Base-by-base conservation (phyloP, 2,113 vertebrate genomes). In the Lophura nycthemera region DNA sequence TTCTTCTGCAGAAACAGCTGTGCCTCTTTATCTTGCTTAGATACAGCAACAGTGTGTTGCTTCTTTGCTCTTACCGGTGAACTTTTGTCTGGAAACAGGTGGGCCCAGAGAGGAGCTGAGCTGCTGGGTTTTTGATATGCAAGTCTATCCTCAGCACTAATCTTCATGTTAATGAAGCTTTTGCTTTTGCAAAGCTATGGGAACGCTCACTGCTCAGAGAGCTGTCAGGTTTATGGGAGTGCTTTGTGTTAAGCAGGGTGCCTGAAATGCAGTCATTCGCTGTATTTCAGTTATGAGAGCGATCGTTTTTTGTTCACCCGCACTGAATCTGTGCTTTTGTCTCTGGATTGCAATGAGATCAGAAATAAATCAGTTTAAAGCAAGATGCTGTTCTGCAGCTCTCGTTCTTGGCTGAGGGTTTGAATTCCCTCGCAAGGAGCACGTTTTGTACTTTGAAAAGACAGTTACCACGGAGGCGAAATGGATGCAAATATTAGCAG, bases 401-500 rank as follows among this genome's bases (percentile, higher is more conserved):
- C 47, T 86, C 47, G 11, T 79, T 89, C 78, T 86, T 86, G 65
- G 67, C 50, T 75, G 83, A 88, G 65, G 77, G 65, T 83, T 95
- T 90, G 50, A 92, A 92, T 64, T 80, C 57, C 12, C 22, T 88
- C 86, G 73, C 25, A 72, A 76, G 73, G 81, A 78, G 6, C 10
- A 11, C 48, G 3, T 38, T 84, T 93, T 90, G 61, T 81, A n/a
- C 65, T 91, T 89, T 36, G 48, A 64, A 19, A 63, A 73, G 78
- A 66, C 90, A 47, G 74, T 67, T 84, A 67, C 34, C 56, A 61
- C 47, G 67, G 77, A 75, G 60, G 25, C 59, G 73, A 88, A 89
- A 84, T 86, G 73, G 22, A 19, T 96, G n/a, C 84, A 88, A 92
- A 90, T 72, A 82, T 47, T 92, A 87, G 70, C 81, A 75, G 43